Evolutionary conservation across 2,888 invertebrate species (phyloP).

Genomic region (Paralinhomoeus sp.): DNA sequence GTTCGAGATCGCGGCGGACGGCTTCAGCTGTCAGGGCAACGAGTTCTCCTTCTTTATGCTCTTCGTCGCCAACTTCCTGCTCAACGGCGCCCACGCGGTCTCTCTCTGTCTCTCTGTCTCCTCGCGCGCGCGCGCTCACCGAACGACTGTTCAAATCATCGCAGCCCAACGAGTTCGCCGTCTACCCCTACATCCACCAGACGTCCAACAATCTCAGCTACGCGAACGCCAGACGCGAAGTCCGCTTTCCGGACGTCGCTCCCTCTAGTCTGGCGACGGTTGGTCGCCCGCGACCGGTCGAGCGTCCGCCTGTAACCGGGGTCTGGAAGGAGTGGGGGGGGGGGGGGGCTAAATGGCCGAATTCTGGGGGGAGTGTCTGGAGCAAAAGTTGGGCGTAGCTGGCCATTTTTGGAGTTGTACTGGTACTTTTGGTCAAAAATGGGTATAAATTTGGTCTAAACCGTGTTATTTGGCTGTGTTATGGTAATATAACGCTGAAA

Average conservation of each 20-base stretch:
- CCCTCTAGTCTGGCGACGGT: conserved; percentile 40
- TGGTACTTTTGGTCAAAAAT: too few species aligned
- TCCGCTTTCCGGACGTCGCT: conserved; percentile 65
- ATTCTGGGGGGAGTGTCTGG: too few species aligned
- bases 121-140: not conserved
- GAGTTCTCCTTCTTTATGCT: conserved; percentile 95
- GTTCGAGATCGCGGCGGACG: conserved; percentile 68
- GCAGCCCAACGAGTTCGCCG: conserved; percentile 42
- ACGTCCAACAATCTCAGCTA: conserved; percentile 64
- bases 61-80: conserved; percentile 76
- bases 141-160: not conserved
- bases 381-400: too few species aligned
- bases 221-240: conserved; percentile 52
- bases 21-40: conserved; percentile 82
- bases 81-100: conserved; percentile 46
- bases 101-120: not conserved
- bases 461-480: too few species aligned
- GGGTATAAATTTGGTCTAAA: too few species aligned
- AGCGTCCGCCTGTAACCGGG: too few species aligned
- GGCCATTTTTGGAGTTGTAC: too few species aligned
- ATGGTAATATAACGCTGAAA: too few species aligned
- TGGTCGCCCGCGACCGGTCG: too few species aligned
- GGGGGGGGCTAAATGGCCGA: too few species aligned
- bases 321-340: too few species aligned
- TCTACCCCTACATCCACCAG: conserved; percentile 87